Conservation (phyloP, 2,888 invertebrate genomes). For the Pedicia rivosa region DNA sequence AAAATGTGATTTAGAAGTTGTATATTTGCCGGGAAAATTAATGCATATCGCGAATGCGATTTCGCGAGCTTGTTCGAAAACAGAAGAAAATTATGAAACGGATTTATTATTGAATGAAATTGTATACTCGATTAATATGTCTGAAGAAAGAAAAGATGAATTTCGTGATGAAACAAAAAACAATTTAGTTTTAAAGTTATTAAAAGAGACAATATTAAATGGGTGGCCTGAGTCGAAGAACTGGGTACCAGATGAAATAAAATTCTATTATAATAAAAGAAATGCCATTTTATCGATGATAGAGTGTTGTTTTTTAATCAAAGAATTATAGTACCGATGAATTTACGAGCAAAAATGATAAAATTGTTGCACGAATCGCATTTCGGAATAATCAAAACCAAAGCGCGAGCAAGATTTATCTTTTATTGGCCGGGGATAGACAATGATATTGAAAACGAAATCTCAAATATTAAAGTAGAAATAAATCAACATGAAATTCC, state of each 20-base stretch:
- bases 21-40: constrained; percentile 12
- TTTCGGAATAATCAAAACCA: constrained; percentile 11
- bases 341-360: constrained; percentile 10
- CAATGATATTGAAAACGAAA: not conserved
- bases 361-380: constrained; percentile 12
- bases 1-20: constrained; percentile 13
- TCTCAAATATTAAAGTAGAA: constrained; percentile 11
- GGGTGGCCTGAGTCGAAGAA: not conserved
- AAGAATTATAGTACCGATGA: constrained; percentile 10
- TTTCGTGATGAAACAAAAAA: not conserved
- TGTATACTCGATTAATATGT: constrained; percentile 6
- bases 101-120: constrained; percentile 6
- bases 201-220: not conserved
- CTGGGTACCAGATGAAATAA: not conserved
- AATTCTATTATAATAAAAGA: not conserved
- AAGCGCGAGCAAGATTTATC: constrained; percentile 7
- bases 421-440: not conserved
- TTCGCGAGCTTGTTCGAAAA: constrained; percentile 9
- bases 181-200: not conserved
- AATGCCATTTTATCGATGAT: constrained; percentile 10
- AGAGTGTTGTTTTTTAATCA: constrained; percentile 9
- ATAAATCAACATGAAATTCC: constrained; percentile 12
- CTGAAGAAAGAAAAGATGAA: not conserved
- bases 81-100: constrained; percentile 6
- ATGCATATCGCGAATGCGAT: constrained; percentile 13